Percentiles rank a stretch among this genome's conserved stretches.
These are phyloP conservation scores for Noctilio leporinus DNA, from an alignment of 2,113 vertebrate species.

Conservation along the genomic window DNA sequence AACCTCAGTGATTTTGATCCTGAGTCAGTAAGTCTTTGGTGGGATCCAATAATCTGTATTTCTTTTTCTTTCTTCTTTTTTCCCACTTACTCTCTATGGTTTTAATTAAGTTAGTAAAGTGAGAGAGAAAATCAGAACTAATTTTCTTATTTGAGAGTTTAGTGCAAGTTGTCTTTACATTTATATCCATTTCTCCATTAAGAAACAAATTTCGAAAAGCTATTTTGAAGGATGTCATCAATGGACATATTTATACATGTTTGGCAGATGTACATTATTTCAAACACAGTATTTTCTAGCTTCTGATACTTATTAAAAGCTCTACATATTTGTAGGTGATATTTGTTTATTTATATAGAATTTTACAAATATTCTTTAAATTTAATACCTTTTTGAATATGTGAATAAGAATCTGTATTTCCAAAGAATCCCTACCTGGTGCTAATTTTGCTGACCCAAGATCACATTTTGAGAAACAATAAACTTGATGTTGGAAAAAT, in stretches of 20 bases:
- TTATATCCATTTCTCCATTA: slow-evolving; percentile 50
- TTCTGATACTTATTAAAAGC: slow-evolving; percentile 21
- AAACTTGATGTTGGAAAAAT: neutral
- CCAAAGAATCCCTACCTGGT: neutral
- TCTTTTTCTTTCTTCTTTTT: neutral
- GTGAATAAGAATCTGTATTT: neutral
- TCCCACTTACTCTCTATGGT: neutral
- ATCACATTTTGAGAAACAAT: neutral
- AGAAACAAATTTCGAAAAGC: neutral
- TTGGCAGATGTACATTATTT: slow-evolving; percentile 28
- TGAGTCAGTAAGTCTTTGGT: too few relatives aligned
- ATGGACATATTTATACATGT: slow-evolving; percentile 56
- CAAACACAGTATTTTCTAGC: neutral
- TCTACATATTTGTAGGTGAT: neutral
- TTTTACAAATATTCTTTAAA: slow-evolving; percentile 16
- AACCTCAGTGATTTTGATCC: neutral
- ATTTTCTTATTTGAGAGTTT: slow-evolving; percentile 60
- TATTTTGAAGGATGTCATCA: slow-evolving; percentile 63
- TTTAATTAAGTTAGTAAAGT: neutral
- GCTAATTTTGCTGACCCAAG: neutral
- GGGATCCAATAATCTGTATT: neutral
- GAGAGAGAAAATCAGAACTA: slow-evolving; percentile 34
- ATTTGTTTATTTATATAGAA: neutral
- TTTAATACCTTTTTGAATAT: neutral
- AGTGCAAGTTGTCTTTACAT: slow-evolving; percentile 49